Conservation (phyloP, 2,113 vertebrate species). For the Esox niger region DNA sequence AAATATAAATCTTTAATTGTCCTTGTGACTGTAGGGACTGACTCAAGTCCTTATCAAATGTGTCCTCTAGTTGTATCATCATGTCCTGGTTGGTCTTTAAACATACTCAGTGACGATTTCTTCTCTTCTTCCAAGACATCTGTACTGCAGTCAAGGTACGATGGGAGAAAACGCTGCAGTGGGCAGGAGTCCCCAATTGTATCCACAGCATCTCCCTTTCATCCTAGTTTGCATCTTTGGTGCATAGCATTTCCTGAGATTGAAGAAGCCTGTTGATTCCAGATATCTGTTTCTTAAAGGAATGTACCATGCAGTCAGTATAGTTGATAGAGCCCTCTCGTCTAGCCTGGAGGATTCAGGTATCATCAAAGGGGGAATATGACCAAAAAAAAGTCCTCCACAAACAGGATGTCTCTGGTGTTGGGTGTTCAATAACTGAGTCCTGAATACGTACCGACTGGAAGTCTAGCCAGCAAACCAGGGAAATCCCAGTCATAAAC, state of each 20-base stretch:
- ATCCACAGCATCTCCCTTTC: slow-evolving; percentile 1
- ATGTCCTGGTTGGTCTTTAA: slow-evolving; percentile 16
- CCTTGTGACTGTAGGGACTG: slow-evolving; percentile 20
- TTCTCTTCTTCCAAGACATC: slow-evolving; percentile 13
- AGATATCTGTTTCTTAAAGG: slow-evolving; percentile 2
- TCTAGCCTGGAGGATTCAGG: background rate
- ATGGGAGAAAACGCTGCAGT: background rate
- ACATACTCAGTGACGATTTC: slow-evolving; percentile 7
- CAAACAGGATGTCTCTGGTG: background rate
- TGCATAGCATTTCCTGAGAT: slow-evolving; percentile 16
- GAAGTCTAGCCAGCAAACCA: background rate
- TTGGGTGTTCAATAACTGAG: background rate
- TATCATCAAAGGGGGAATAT: background rate
- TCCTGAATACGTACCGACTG: slow-evolving; percentile 5
- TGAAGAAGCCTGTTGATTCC: slow-evolving; percentile 7
- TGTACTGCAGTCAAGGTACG: slow-evolving; percentile 5
- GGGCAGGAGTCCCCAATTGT: background rate
- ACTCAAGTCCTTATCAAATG: slow-evolving; percentile 1
- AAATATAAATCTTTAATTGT: slow-evolving; percentile 8
- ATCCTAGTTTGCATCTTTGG: background rate
- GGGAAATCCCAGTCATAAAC: slow-evolving; percentile 22
- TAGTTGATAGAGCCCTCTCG: background rate
- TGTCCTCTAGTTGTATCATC: background rate
- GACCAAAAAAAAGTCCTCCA: background rate
- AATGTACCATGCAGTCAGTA: background rate